A percentile compares a stretch with the other conserved stretches of the same genome.
phyloP scores from a whole-genome alignment of 2,888 invertebrate species.

The Sisyra nigra region DNA sequence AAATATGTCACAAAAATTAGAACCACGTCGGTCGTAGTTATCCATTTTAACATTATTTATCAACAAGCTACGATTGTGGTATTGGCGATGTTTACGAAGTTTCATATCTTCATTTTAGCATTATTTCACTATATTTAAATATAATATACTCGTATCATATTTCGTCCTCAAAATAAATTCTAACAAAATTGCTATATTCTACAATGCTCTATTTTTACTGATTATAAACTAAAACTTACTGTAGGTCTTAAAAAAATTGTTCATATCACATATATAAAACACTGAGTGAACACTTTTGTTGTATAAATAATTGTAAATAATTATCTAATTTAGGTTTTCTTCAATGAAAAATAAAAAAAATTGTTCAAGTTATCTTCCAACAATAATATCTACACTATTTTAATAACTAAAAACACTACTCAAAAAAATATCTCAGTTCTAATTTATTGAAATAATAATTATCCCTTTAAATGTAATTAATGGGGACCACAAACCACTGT shows the following conservation, averaged over 20 bases:
- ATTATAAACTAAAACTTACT: not conserved
- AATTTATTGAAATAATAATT: no score
- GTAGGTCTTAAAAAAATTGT: not conserved
- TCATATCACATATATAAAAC: not conserved
- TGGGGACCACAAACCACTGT: no score
- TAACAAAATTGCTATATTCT: not conserved
- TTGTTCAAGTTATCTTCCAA: no score
- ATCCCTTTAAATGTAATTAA: no score
- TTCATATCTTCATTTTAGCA: not conserved
- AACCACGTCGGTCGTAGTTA: slow-evolving; percentile 39
- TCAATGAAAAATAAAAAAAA: no score
- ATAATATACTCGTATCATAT: not conserved
- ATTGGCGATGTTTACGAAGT: slow-evolving; percentile 1
- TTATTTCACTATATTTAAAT: not conserved
- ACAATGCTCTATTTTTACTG: not conserved
- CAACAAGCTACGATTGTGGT: slow-evolving; percentile 1
- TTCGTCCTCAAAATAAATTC: not conserved
- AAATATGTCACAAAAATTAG: slow-evolving; percentile 62
- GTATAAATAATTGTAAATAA: no score
- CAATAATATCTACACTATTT: no score
- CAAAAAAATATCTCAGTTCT: no score
- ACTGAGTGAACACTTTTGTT: not conserved
- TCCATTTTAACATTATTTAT: not conserved
- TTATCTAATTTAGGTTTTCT: no score
- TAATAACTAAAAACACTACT: no score